phyloP scores from a whole-genome alignment of 2,113 vertebrate genomes.

The Rhinolophus ferrumequinum region DNA sequence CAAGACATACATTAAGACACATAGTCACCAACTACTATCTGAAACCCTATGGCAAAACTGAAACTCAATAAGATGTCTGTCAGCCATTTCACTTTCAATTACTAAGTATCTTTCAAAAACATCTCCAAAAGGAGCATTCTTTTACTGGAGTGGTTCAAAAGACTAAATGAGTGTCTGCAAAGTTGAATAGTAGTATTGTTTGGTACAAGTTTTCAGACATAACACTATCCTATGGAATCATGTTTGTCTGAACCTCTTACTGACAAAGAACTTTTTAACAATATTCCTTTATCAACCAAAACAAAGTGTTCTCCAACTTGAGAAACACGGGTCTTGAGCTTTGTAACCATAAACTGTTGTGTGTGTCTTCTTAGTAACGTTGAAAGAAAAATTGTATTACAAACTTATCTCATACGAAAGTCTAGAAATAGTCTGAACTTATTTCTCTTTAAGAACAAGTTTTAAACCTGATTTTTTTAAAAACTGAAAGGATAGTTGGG shows the following conservation, averaged over 20 bases:
- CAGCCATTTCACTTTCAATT: conserved; percentile 62
- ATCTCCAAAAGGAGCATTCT: conserved; percentile 22
- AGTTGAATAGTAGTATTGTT: conserved; percentile 49
- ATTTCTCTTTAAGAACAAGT: conserved; percentile 5
- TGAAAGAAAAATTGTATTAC: conserved; percentile 23
- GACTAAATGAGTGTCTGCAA: not conserved
- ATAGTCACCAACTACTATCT: conserved; percentile 22
- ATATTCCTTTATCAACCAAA: conserved; percentile 56
- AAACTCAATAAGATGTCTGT: conserved; percentile 48
- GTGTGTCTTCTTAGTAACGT: not conserved
- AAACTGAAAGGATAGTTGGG: not conserved
- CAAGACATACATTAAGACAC: not conserved
- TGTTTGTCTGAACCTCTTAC: conserved; percentile 18
- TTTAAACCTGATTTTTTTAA: not conserved
- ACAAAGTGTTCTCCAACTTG: conserved; percentile 21
- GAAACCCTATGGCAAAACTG: conserved; percentile 60
- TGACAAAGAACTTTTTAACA: conserved; percentile 45
- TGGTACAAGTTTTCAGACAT: conserved; percentile 40
- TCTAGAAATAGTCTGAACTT: conserved; percentile 34
- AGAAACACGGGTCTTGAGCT: conserved; percentile 22
- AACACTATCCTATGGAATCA: not conserved
- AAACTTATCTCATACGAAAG: conserved; percentile 50
- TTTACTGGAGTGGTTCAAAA: conserved; percentile 36
- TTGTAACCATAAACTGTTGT: conserved; percentile 12
- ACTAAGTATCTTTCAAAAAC: conserved; percentile 53